Evolutionary conservation across 2,888 invertebrate genomes (phyloP).

Genomic region (Eustalomyia histrio): DNA sequence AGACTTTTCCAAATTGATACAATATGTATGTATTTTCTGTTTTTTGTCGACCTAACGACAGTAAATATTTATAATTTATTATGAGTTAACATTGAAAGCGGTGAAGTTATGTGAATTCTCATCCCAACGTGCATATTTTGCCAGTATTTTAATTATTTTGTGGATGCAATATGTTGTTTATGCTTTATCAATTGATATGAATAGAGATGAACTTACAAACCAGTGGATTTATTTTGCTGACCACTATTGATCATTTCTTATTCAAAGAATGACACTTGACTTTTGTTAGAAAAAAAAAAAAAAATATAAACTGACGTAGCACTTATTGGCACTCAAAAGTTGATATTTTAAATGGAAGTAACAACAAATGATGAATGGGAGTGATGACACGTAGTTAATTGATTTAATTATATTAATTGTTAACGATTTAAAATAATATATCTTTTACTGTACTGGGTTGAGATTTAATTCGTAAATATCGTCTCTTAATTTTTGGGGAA

Average conservation of each 20-base stretch:
- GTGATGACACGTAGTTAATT: constrained; percentile 12
- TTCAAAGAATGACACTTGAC: constrained; percentile 32
- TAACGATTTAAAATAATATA: not conserved
- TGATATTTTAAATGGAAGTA: constrained; percentile 3
- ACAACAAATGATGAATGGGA: not conserved
- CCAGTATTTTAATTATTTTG: constrained; percentile 26
- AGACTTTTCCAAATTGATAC: too few species aligned
- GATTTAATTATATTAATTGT: constrained; percentile 16
- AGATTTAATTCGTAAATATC: not conserved
- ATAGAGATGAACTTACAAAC: constrained; percentile 54
- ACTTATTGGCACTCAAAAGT: not conserved
- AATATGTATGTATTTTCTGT: too few species aligned
- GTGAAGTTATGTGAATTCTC: constrained; percentile 41
- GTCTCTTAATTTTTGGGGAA: not conserved
- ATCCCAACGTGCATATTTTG: constrained; percentile 55
- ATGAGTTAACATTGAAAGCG: constrained; percentile 38
- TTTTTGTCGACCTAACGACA: too few species aligned
- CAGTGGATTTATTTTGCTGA: constrained; percentile 31
- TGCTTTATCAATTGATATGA: constrained; percentile 44
- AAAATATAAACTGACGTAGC: too few species aligned
- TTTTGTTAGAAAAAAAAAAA: not conserved
- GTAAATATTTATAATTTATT: too few species aligned
- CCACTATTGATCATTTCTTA: constrained; percentile 8
- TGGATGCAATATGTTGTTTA: constrained; percentile 41
- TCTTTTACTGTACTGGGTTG: not conserved